phyloP scores from a whole-genome alignment of 2,797 vertebrate species.

The Hyperoplus lanceolatus region DNA sequence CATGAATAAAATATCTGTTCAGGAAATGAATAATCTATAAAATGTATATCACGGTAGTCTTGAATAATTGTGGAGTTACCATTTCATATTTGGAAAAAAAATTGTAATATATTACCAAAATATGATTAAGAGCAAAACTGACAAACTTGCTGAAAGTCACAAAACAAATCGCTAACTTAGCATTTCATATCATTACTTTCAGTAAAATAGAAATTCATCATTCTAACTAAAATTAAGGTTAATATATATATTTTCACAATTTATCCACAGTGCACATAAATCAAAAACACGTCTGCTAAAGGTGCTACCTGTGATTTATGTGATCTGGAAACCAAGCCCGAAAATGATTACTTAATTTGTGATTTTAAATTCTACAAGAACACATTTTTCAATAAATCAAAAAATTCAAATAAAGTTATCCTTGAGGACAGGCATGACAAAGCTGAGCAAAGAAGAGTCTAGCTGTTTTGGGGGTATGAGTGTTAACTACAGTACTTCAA shows the following conservation, averaged over 20 bases:
- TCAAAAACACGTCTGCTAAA: conserved; percentile 1
- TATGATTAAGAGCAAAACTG: not conserved
- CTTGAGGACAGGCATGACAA: not conserved
- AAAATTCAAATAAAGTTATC: not conserved
- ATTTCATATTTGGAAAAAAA: conserved; percentile 7
- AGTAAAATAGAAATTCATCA: conserved; percentile 27
- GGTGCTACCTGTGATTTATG: not conserved
- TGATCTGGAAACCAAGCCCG: conserved; percentile 6
- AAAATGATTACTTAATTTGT: not conserved
- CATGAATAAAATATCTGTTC: conserved; percentile 2
- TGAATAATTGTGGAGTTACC: not conserved
- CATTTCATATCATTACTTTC: not conserved
- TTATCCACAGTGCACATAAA: conserved; percentile 20
- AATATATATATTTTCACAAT: conserved; percentile 44
- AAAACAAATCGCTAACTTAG: conserved; percentile 16
- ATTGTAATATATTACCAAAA: not conserved
- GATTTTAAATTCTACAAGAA: conserved; percentile 10
- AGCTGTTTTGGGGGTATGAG: not conserved
- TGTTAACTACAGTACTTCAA: conserved; percentile 41
- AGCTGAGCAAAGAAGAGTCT: not conserved
- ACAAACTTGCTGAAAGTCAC: conserved; percentile 3
- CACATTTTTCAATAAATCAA: not conserved
- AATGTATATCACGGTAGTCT: not conserved
- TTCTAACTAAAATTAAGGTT: conserved; percentile 4
- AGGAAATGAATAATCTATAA: not conserved